These are phyloP conservation scores for Holothuria scabra DNA, from an alignment of 53 echinoderm and acorn worm species.

Conservation along the genomic window DNA sequence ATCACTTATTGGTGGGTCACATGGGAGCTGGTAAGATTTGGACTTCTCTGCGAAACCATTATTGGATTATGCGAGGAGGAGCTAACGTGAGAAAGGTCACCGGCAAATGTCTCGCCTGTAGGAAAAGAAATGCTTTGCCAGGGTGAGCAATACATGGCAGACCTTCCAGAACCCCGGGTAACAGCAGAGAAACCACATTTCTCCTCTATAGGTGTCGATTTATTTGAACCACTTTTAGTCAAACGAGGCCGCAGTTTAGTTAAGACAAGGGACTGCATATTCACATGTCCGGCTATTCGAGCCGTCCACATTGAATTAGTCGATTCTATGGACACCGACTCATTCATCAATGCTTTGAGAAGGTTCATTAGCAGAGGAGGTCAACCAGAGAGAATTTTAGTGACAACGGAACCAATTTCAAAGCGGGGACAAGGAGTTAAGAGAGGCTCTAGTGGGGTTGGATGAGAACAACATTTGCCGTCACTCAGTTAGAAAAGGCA, in stretches of 20 bases:
- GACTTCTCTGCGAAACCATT: slow-evolving; percentile 56
- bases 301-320: too few relatives aligned
- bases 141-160: slow-evolving; percentile 72
- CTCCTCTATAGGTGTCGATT: slow-evolving; percentile 61
- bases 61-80: slow-evolving; percentile 55
- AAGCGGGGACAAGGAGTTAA: slow-evolving; percentile 51
- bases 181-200: slow-evolving; percentile 71
- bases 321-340: too few relatives aligned
- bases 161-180: slow-evolving; percentile 57
- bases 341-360: slow-evolving; percentile 65
- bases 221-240: slow-evolving; percentile 64
- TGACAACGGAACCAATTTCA: slow-evolving; percentile 77
- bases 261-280: too few relatives aligned
- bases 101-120: slow-evolving; percentile 1
- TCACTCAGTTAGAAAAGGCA: neutral
- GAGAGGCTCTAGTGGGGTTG: slow-evolving; percentile 34
- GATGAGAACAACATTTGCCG: neutral
- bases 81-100: slow-evolving; percentile 39
- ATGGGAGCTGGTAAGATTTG: too few relatives aligned
- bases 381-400: slow-evolving; percentile 55
- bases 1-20: slow-evolving; percentile 63
- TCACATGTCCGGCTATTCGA: slow-evolving; percentile 50
- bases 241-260: too few relatives aligned
- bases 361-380: slow-evolving; percentile 65
- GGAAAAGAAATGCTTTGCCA: slow-evolving; percentile 37